Evolutionary conservation across 2,888 invertebrate genomes (phyloP), one percentile per base, ranked within the genome.

Genomic region (Drosophila paramelanica): DNA sequence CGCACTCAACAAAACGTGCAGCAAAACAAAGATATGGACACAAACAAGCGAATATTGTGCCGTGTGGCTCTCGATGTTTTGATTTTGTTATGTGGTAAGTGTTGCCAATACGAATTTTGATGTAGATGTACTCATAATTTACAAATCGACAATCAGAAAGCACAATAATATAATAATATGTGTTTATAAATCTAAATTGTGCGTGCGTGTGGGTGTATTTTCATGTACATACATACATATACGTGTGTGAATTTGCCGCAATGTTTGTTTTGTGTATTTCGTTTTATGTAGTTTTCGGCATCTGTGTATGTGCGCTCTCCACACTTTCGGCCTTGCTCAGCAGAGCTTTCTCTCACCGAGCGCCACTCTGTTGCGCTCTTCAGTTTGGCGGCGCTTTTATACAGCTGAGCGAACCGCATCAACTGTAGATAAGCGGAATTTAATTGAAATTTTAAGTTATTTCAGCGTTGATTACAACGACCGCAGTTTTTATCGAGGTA

Each of bases 1-100:
- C 27, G 41, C 23, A 13, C 5, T 3, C 56, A 58, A n/a, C 67
- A 60, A 7, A 76, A 36, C 31, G 39, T 25, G 0, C 65, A 70
- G 51, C 68, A 67, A 23, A 42, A 25, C 14, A 77, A 49, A 67
- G 57, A 74, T n/a, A 92, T 92, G 92, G 92, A 92, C 64, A 90
- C 89, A 51, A 92, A 91, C 62, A 92, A 90, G 70, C 79, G 91
- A 60, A 93, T 95, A 86, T 90, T 95, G 87, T 93, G 94, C 88
- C 96, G 96, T 93, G 93, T 96, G 80, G 90, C 94, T 77, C 92
- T 95, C 90, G 96, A 96, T 93, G 93, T 95, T 85, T 85, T 93
- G 67, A 94, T 96, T 84, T 90, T 96, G 67, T 93, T 95, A 89
- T 93, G 95, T 90, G 95, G 96, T 96, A 93, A 95, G 95, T 94